Base-by-base conservation (phyloP, 2,888 invertebrate genomes). In the Acrocyrtus sp. region DNA sequence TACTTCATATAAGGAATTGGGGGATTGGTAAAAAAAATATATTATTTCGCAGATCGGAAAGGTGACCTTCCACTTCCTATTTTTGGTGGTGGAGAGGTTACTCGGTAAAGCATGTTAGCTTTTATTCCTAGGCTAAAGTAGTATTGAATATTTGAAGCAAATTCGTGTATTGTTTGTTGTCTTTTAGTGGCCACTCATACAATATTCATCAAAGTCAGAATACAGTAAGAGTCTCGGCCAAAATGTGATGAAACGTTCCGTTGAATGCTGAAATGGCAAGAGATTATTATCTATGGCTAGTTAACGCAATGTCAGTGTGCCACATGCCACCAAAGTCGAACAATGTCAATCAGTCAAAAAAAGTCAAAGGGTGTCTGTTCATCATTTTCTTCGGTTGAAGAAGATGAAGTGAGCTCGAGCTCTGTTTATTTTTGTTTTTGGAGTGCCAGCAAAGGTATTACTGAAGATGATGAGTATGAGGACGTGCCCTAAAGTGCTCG, bases 71-170 rank as follows among this genome's bases (percentile, higher is more conserved):
- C 41, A 47, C 19, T 48, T 66, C 47, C 65, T 48, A 22, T 56
- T 56, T 66, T 56, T 66, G 65, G 65, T 34, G 56, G 17, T 56
- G 39, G 27, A 56, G 48, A 66, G 65, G 65, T 66, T 34, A 56
- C 54, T 66, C 47, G 56, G 65, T 66, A 66, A 66, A 34, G 12
- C 34, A n/a, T n/a, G n/a, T n/a, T n/a, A n/a, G n/a, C 12, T 34
- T 34, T 34, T 34, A 8, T 12, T 34, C 34, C 5, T 34, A 8
- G 34, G 5, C 12, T 34, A 5, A 34, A 8, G 34, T 34, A 5
- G 34, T 34, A 34, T 12, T n/a, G n/a, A n/a, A 34, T 34, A 8
- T 12, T 34, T 5, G 5, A 34, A 34, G 12, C 34, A 34, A 12
- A 34, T 34, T 34, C 34, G 34, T 34, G 34, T 8, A 34, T 34